Evolutionary conservation across 2,797 vertebrate genomes (phyloP).

Genomic region (Caiman crocodilus): DNA sequence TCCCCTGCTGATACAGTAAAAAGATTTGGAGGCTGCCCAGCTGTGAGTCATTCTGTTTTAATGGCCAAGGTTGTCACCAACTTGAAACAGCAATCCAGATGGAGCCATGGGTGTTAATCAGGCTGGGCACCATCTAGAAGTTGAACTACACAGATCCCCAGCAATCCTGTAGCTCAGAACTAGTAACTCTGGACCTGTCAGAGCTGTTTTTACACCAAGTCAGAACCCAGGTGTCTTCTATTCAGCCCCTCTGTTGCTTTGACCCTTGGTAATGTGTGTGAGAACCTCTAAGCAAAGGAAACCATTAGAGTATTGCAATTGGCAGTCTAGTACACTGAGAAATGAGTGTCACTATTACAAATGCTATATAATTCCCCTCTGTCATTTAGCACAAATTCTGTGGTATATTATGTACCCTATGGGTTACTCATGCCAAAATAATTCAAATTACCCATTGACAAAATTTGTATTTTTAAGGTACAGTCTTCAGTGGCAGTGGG

Average conservation of each 20-base stretch:
- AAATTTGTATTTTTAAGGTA: slow-evolving; percentile 82
- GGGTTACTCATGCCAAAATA: not conserved
- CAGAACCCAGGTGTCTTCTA: not conserved
- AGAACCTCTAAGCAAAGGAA: not conserved
- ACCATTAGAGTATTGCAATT: not conserved
- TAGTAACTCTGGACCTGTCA: not conserved
- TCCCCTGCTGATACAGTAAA: not conserved
- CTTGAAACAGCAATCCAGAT: not conserved
- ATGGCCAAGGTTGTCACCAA: not conserved
- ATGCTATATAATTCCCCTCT: not conserved
- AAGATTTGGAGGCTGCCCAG: not conserved
- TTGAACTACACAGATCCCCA: not conserved
- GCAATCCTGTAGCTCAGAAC: not conserved
- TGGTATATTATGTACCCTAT: not conserved
- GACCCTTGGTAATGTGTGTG: not conserved
- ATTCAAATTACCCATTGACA: fast-evolving
- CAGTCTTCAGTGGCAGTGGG: slow-evolving; percentile 98
- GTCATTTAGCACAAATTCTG: not conserved
- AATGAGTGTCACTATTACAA: not conserved
- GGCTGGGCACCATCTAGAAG: not conserved
- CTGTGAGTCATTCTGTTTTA: not conserved
- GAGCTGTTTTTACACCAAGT: not conserved
- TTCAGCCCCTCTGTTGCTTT: not conserved
- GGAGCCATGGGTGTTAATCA: not conserved
- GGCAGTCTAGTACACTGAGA: not conserved